phyloP scores from a whole-genome alignment of 1,140 invertebrate species.

The Drosophila novamexicana region DNA sequence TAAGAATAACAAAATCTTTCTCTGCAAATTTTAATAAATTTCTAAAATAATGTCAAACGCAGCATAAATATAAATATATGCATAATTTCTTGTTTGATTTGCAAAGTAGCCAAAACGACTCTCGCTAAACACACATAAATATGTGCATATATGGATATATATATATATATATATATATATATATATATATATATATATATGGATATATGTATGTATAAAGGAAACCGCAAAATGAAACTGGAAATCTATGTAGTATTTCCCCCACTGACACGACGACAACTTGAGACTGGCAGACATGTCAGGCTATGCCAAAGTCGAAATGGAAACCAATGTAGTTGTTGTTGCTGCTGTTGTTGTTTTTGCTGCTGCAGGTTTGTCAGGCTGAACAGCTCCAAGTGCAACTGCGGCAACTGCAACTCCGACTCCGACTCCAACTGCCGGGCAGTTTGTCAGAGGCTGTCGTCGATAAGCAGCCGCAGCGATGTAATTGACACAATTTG shows the following conservation, averaged over 20 bases:
- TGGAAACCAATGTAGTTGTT: conserved; percentile 40
- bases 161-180: not conserved
- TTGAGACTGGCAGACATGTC: conserved; percentile 71
- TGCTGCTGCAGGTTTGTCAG: conserved; percentile 62
- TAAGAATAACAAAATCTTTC: not conserved
- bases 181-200: not conserved
- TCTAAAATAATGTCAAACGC: not conserved
- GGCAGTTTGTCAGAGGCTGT: conserved; percentile 56
- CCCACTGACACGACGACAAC: conserved; percentile 50
- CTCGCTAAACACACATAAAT: conserved; percentile 9
- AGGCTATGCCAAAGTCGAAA: conserved; percentile 50
- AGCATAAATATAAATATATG: conserved; percentile 4
- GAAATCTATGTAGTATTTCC: conserved; percentile 34
- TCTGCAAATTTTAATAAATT: not conserved
- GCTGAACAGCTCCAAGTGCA: conserved; percentile 39
- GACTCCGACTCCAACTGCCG: conserved; percentile 26
- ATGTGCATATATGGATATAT: not conserved
- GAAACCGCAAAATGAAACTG: conserved; percentile 36
- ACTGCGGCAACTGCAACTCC: conserved; percentile 28
- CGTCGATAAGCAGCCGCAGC: conserved; percentile 70
- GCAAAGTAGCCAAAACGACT: conserved; percentile 6
- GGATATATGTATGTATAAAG: not conserved
- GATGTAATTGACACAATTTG: conserved; percentile 81
- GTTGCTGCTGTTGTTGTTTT: conserved; percentile 11
- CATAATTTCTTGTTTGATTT: not conserved